Conservation (phyloP, 1,140 invertebrate genomes). For the Brachionus rubens region DNA sequence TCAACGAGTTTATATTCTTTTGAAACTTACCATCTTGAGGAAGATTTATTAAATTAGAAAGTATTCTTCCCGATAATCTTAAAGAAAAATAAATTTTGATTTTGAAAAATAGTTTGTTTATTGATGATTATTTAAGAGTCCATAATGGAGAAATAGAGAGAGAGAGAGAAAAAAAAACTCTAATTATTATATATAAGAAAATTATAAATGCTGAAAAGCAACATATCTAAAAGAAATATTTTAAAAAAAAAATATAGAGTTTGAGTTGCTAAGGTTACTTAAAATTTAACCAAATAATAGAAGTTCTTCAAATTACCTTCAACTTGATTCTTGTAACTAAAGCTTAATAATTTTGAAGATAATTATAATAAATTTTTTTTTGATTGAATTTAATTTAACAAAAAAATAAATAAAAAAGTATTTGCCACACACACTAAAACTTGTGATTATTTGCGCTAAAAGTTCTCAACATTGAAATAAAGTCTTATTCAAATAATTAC, state of each 20-base stretch:
- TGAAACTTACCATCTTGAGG: conserved; percentile 30
- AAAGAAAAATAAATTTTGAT: too few relatives aligned
- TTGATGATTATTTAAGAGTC: conserved; percentile 23
- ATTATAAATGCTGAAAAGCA: conserved; percentile 36
- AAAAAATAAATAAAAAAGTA: too few relatives aligned
- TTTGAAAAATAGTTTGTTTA: background rate
- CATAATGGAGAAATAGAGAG: too few relatives aligned
- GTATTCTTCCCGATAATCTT: background rate
- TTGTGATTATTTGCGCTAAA: too few relatives aligned
- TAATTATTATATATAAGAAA: conserved; percentile 43
- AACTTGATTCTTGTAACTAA: conserved; percentile 18
- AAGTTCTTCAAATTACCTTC: conserved; percentile 9
- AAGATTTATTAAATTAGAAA: conserved; percentile 1
- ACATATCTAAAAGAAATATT: conserved; percentile 18
- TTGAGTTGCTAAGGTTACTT: conserved; percentile 30
- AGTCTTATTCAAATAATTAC: too few relatives aligned
- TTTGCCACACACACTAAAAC: too few relatives aligned
- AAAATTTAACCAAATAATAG: conserved; percentile 25
- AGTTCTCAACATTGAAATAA: too few relatives aligned
- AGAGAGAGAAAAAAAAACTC: conserved; percentile 22
- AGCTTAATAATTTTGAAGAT: conserved; percentile 4
- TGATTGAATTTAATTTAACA: too few relatives aligned
- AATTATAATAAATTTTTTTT: conserved; percentile 19
- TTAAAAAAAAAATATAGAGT: conserved; percentile 14
- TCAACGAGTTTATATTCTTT: too few relatives aligned